Evolutionary conservation across 2,888 invertebrate species (phyloP).

Genomic region (Elegia similella): DNA sequence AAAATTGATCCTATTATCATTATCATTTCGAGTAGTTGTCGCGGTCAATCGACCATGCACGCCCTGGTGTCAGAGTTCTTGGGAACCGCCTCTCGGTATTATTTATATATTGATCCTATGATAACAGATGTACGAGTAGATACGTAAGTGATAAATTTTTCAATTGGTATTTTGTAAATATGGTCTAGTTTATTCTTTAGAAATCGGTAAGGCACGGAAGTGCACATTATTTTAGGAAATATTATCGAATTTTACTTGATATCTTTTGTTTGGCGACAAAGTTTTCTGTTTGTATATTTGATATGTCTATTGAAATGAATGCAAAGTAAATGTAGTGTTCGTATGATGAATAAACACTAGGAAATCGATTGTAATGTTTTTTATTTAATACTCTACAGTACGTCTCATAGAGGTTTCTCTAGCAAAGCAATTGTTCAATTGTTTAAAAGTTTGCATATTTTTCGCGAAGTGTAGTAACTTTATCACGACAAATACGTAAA

Average conservation of each 20-base stretch:
- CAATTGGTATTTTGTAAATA: neutral
- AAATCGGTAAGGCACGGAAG: neutral
- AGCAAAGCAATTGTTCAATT: too few species aligned
- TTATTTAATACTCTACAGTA: neutral
- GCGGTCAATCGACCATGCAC: too few species aligned
- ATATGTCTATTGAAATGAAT: conserved; percentile 11
- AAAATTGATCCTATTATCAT: too few species aligned
- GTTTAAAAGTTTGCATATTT: too few species aligned
- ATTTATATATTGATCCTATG: neutral
- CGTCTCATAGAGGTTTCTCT: too few species aligned
- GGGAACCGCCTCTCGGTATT: too few species aligned
- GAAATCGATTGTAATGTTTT: neutral
- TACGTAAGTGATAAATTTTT: neutral
- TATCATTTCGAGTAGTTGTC: too few species aligned
- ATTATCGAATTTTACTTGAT: neutral
- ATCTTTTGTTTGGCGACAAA: neutral
- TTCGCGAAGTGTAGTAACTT: too few species aligned
- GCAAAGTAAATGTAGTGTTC: conserved; percentile 9
- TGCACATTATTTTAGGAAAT: neutral
- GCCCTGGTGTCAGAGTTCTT: too few species aligned
- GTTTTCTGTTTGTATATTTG: conserved; percentile 18
- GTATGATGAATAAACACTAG: conserved; percentile 8
- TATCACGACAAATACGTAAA: too few species aligned
- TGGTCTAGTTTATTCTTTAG: neutral
- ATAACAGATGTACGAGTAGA: neutral